Conservation (phyloP, 1,140 invertebrate genomes). For the Drosophila triauraria region DNA sequence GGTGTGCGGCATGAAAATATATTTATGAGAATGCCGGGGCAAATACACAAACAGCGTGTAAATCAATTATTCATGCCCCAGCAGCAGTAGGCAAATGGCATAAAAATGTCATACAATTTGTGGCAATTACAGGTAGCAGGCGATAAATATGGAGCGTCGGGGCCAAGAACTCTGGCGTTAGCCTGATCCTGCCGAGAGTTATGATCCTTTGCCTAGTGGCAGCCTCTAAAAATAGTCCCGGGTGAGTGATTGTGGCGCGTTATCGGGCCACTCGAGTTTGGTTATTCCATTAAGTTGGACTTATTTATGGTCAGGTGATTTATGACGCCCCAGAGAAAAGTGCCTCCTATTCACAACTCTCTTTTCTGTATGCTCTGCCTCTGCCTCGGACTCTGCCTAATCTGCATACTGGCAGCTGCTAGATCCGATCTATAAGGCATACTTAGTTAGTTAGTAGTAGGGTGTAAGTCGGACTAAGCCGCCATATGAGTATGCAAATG, state of each 20-base stretch:
- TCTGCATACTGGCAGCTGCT: conserved; percentile 71
- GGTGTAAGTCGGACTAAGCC: conserved; percentile 68
- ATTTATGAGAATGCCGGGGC: conserved; percentile 60
- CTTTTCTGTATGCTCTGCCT: conserved; percentile 4
- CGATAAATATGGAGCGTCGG: conserved; percentile 69
- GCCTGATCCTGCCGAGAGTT: conserved; percentile 37
- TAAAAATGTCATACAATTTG: conserved; percentile 82
- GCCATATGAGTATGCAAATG: conserved; percentile 71
- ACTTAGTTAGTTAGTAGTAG: conserved; percentile 29
- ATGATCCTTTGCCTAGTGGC: conserved; percentile 38
- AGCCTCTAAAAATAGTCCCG: conserved; percentile 67
- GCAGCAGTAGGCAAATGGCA: conserved; percentile 56
- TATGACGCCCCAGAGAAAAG: conserved; percentile 38
- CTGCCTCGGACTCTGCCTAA: conserved; percentile 39
- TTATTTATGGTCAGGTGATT: conserved; percentile 78
- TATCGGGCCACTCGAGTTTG: conserved; percentile 56
- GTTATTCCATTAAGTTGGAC: conserved; percentile 66
- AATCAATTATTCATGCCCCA: conserved; percentile 74
- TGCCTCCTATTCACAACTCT: conserved; percentile 2
- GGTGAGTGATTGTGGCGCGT: conserved; percentile 71
- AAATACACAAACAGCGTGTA: conserved; percentile 76
- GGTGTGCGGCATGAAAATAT: conserved; percentile 24
- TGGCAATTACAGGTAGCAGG: conserved; percentile 80
- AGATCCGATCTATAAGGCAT: conserved; percentile 57
- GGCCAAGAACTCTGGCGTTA: conserved; percentile 54